Conservation (phyloP, 2,113 vertebrate species). For the Barbus barbus region DNA sequence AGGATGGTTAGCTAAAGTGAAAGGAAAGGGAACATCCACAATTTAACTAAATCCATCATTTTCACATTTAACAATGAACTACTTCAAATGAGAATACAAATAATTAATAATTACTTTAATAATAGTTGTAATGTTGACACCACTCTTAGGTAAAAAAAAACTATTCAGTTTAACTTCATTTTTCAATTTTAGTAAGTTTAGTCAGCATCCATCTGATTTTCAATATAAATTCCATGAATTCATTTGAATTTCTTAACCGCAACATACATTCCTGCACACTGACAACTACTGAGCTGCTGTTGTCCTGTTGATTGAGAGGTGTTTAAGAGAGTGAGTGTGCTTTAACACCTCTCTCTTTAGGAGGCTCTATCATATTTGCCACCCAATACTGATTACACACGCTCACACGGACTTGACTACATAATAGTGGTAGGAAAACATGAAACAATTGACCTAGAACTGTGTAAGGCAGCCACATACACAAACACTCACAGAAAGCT, state of each 20-base stretch:
- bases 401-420: conserved; percentile 16
- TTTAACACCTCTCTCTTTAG: conserved; percentile 15
- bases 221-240: too few species aligned
- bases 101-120: not conserved
- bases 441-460: not conserved
- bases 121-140: not conserved
- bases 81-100: not conserved
- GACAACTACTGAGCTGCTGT: not conserved
- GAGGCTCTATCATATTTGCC: conserved; percentile 1
- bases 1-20: conserved; percentile 2
- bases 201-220: not conserved
- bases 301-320: not conserved
- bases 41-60: not conserved
- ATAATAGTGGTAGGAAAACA: not conserved
- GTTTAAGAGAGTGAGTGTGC: not conserved
- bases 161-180: not conserved
- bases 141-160: not conserved
- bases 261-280: not conserved
- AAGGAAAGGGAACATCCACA: not conserved
- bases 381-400: conserved; percentile 31
- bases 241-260: too few species aligned
- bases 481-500: not conserved
- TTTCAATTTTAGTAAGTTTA: not conserved
- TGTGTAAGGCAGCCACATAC: not conserved
- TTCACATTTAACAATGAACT: not conserved